Conservation (phyloP, 2,113 vertebrate genomes). For the Pantherophis guttatus region DNA sequence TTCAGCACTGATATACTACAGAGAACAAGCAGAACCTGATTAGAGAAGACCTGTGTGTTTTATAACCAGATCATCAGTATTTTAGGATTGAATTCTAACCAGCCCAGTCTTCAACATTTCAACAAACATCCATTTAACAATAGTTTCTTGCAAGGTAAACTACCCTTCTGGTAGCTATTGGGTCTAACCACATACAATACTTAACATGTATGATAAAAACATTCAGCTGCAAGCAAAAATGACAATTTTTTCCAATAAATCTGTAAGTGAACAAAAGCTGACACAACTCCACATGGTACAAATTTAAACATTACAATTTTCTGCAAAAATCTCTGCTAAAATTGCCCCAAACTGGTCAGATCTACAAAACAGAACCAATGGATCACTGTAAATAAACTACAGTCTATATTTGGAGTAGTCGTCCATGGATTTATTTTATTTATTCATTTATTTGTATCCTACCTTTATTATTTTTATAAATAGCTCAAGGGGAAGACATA, state of each 20-base stretch:
- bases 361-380: neutral
- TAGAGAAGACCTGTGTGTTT: neutral
- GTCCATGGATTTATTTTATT: neutral
- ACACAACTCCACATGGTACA: neutral
- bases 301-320: neutral
- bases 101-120: neutral
- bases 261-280: neutral
- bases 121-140: neutral
- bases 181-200: neutral
- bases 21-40: neutral
- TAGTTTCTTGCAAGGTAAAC: neutral
- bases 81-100: too few species aligned
- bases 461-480: neutral
- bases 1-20: neutral
- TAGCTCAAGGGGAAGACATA: neutral
- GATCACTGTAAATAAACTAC: neutral
- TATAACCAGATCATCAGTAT: neutral
- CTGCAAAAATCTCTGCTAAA: neutral
- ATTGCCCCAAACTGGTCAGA: neutral
- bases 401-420: neutral
- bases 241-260: neutral
- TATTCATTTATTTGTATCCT: neutral
- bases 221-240: neutral
- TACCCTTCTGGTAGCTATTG: neutral
- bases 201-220: neutral